Evolutionary conservation across 2,113 vertebrate species (phyloP).

Genomic region (Cyanistes caeruleus): DNA sequence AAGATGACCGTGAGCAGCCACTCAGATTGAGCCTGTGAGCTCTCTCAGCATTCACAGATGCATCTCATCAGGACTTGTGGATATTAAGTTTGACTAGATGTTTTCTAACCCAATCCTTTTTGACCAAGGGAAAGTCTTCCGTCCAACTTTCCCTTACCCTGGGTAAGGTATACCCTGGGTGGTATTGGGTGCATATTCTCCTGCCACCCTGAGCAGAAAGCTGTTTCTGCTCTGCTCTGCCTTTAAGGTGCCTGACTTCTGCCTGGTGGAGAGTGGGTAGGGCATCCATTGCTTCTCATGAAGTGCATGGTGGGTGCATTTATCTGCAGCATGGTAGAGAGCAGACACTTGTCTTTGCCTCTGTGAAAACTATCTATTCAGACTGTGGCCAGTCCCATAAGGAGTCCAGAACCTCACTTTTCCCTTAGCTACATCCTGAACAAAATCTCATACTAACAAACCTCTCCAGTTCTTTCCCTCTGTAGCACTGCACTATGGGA

Average conservation of each 20-base stretch:
- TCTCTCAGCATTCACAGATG: neutral
- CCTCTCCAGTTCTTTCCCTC: neutral
- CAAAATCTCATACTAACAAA: neutral
- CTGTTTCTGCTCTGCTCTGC: neutral
- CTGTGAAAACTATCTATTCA: neutral
- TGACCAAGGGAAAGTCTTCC: neutral
- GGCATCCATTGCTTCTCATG: rapidly evolving
- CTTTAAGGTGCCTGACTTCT: neutral
- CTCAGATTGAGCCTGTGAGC: neutral
- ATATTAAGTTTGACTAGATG: neutral
- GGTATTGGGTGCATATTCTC: neutral
- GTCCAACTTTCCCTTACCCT: neutral
- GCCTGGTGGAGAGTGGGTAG: neutral
- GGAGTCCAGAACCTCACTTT: neutral
- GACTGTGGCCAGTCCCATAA: neutral
- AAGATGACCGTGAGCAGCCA: rapidly evolving
- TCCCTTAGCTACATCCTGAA: neutral
- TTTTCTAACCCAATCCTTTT: neutral
- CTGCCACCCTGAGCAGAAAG: neutral
- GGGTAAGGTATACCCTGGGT: too few relatives aligned
- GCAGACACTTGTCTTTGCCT: neutral
- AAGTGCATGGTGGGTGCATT: neutral
- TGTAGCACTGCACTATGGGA: neutral
- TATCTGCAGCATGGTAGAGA: neutral
- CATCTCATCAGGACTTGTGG: neutral